Conservation (phyloP, 2,888 invertebrate genomes). For the Himalopsyche tibetana region DNA sequence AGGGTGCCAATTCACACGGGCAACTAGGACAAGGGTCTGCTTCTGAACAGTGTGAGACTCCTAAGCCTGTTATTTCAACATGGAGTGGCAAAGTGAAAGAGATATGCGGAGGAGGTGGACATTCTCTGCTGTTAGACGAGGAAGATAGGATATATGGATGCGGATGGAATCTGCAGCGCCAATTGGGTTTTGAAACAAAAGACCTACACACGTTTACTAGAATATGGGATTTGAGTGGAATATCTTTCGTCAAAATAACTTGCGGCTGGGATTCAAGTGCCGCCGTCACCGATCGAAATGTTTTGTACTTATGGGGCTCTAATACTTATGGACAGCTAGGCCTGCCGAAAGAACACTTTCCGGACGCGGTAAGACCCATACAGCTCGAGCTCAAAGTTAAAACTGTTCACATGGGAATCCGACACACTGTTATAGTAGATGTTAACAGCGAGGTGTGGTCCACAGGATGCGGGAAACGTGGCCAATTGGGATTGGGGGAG, state of each 20-base stretch:
- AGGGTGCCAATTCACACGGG: conserved; percentile 92
- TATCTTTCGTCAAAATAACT: conserved; percentile 79
- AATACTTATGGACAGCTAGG: conserved; percentile 88
- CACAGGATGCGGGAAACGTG: conserved; percentile 82
- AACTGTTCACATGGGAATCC: conserved; percentile 81
- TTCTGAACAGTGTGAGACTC: conserved; percentile 82
- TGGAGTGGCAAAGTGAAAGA: conserved; percentile 77
- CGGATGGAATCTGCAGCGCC: conserved; percentile 87
- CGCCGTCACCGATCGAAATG: conserved; percentile 82
- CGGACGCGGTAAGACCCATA: conserved; percentile 71
- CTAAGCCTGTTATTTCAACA: conserved; percentile 73
- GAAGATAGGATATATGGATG: conserved; percentile 84
- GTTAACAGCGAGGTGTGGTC: conserved; percentile 79
- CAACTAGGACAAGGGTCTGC: conserved; percentile 84
- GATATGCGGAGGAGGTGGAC: conserved; percentile 87
- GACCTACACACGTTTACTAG: conserved; percentile 77
- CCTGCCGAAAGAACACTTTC: conserved; percentile 75
- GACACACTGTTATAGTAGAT: conserved; percentile 82
- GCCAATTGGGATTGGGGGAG: conserved; percentile 80
- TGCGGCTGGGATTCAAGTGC: conserved; percentile 92
- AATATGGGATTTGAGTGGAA: conserved; percentile 78
- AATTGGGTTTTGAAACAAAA: conserved; percentile 78
- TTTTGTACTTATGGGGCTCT: conserved; percentile 89
- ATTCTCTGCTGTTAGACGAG: conserved; percentile 82
- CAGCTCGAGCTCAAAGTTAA: conserved; percentile 75